Base-by-base conservation (phyloP, 2,113 vertebrate genomes). In the Macquaria ambigua region DNA sequence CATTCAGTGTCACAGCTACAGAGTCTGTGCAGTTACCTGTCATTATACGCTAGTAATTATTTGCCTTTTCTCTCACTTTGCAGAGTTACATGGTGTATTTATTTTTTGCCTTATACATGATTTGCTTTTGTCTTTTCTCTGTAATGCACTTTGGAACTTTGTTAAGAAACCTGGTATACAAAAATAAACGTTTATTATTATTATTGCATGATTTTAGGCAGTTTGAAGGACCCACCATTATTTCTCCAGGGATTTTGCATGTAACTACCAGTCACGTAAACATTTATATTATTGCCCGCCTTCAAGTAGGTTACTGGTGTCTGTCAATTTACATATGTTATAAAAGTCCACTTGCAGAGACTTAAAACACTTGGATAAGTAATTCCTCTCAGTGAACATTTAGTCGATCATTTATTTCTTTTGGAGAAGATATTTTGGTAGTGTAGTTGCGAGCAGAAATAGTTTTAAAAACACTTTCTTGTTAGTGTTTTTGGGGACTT, bases 1-100 rank as follows among this genome's bases (percentile, higher is more conserved):
- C 94, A 92, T 74, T 93, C 72, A 92, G 85, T 66, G 90, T 88
- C 79, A 52, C 58, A 73, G n/a, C 67, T 72, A 61, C 34, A 77
- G 56, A 83, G 64, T 75, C 74, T 52, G 50, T 52, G n/a, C 70
- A 62, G 23, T 77, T 52, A 67, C 23, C 31, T 34, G 7, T 55
- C 20, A 21, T 16, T 11, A 8, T 11, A 73, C 0, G 1, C 6
- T 16, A 63, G 8, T 7, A 43, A 59, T 34, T n/a, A 62, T 67
- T 46, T n/a, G 18, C 25, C 14, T 55, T 61, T 72, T 37, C 6
- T 52, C n/a, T 4, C 9, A 61, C 28, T 59, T 15, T 55, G 25
- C 15, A n/a, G 31, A 72, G 21, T 64, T 15, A 34, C 39, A 59
- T 20, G 3, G 39, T 31, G 34, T 52, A 46, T 46, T 12, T 1